Base-by-base conservation (phyloP, 92 coral and sea anemone species). In the Umimayanthus chanpuru region DNA sequence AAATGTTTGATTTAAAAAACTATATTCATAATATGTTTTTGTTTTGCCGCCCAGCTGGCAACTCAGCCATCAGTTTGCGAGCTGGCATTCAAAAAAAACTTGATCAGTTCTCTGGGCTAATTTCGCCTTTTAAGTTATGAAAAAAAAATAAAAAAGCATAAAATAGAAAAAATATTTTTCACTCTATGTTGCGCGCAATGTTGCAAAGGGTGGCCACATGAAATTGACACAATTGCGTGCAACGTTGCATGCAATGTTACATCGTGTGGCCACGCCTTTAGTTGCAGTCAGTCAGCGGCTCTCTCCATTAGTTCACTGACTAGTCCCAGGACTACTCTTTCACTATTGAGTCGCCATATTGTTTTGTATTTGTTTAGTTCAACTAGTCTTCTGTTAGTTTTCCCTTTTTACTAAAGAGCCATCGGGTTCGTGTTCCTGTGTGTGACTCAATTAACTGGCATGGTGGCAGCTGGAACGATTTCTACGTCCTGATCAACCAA, bases 401-500 rank as follows among this genome's bases (percentile, higher is more conserved):
- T n/a, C n/a, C n/a, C n/a, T n/a, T n/a, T n/a, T n/a, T n/a, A n/a
- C n/a, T n/a, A n/a, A n/a, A n/a, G n/a, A n/a, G n/a, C n/a, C n/a
- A n/a, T n/a, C 72, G 72, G 16, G 16, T 66, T 66, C 72, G 1
- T 66, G 72, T 66, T 10, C 72, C 72, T 66, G 76, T 71, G 76
- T n/a, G 76, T 71, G 76, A 71, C 76, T 71, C 5, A 30, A 71
- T 71, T 86, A 55, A 86, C 82, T 86, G 89, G 83, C 74, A 83
- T 76, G 89, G 89, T 75, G 83, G 89, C 83, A 86, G 82, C 72
- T 30, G 82, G 65, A 71, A 7, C 58, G 38, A 71, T 32, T 75
- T 56, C 89, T 25, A 86, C 81, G 30, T 40, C 79, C 39, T 29
- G 83, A 74, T 26, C 76, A 28, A 71, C 32, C 76, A 26, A 71